phyloP scores from a whole-genome alignment of 2,113 vertebrate genomes.

The Micromys minutus region DNA sequence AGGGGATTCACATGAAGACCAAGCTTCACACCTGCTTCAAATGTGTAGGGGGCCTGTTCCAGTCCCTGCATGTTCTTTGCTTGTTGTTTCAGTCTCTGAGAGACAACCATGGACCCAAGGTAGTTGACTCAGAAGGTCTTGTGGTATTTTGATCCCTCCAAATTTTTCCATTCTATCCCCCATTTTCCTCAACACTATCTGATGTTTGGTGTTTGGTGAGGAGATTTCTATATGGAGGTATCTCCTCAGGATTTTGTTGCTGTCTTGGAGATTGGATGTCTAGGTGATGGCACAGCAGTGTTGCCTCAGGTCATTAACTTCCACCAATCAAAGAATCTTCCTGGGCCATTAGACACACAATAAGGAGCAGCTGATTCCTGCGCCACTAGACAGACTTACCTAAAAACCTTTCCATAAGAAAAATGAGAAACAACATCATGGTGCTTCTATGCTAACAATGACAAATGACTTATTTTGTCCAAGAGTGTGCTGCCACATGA shows the following conservation, averaged over 20 bases:
- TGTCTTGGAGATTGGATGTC: neutral
- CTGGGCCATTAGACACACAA: neutral
- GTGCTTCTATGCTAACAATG: neutral
- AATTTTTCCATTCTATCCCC: too few species aligned
- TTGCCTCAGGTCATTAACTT: neutral
- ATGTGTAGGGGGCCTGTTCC: too few species aligned
- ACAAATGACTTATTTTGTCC: neutral
- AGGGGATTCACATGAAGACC: too few species aligned
- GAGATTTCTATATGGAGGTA: neutral
- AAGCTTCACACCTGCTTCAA: too few species aligned
- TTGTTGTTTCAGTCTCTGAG: too few species aligned
- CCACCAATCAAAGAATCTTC: neutral
- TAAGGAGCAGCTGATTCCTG: neutral
- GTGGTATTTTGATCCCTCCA: too few species aligned
- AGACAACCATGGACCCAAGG: too few species aligned
- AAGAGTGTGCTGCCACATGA: neutral
- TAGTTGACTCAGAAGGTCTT: too few species aligned
- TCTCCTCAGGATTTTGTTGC: neutral
- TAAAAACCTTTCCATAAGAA: neutral
- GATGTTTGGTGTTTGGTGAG: neutral
- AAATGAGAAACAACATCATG: neutral
- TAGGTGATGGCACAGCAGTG: neutral
- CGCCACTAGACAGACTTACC: neutral
- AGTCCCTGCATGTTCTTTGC: too few species aligned
- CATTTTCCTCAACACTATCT: too few species aligned